Percentiles rank a stretch among this genome's conserved stretches.
Evolutionary conservation across 2,797 vertebrate genomes (phyloP).

Genomic region (Mus spretus): DNA sequence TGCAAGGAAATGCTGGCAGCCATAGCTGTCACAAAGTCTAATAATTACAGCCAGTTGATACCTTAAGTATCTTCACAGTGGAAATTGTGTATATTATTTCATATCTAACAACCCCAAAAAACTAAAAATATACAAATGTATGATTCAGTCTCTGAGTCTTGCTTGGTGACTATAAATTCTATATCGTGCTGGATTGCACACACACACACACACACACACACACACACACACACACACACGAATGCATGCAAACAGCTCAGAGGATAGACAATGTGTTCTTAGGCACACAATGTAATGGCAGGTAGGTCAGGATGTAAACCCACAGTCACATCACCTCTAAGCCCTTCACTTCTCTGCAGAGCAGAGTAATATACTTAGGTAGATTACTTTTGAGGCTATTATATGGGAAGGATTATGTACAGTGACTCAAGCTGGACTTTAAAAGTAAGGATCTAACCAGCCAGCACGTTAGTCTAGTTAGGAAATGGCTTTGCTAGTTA

Average conservation of each 20-base stretch:
- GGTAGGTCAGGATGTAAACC: background rate
- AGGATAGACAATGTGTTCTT: background rate
- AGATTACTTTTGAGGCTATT: background rate
- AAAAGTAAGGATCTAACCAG: background rate
- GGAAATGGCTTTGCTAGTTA: background rate
- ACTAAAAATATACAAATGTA: background rate
- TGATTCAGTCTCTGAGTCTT: constrained; percentile 23
- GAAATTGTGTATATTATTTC: background rate
- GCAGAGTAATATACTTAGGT: background rate
- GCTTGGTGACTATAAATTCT: background rate
- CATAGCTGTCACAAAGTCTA: background rate
- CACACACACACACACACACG: too few relatives aligned
- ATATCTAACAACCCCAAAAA: background rate
- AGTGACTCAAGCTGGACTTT: background rate
- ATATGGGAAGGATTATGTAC: background rate
- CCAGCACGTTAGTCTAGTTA: background rate
- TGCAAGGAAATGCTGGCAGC: background rate
- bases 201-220: background rate
- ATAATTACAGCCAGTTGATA: background rate
- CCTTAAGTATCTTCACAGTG: background rate
- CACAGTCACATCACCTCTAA: background rate
- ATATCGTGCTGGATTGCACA: background rate
- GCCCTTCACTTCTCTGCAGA: background rate
- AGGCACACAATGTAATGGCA: background rate
- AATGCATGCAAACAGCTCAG: background rate